phyloP scores from a whole-genome alignment of 2,113 vertebrate species.

The Xiphophorus hellerii region DNA sequence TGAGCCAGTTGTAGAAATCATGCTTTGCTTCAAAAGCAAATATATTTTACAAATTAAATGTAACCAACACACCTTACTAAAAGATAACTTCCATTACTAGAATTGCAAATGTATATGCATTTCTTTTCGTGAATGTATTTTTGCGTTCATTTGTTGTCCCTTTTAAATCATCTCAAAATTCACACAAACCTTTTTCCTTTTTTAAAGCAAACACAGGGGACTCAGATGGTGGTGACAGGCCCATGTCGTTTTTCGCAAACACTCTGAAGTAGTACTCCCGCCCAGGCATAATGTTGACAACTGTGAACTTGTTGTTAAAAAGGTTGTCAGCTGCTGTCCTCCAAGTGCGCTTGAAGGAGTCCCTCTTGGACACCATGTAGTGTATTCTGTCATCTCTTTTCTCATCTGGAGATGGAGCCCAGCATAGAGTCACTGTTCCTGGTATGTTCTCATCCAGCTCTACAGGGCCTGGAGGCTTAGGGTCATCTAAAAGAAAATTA shows the following conservation, averaged over 20 bases:
- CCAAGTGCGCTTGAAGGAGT: slow-evolving; percentile 83
- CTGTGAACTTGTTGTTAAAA: slow-evolving; percentile 89
- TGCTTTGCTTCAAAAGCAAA: no score
- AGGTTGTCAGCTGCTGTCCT: slow-evolving; percentile 79
- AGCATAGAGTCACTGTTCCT: slow-evolving; percentile 85
- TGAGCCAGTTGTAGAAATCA: no score
- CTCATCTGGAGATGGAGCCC: slow-evolving; percentile 88
- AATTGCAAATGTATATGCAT: no score
- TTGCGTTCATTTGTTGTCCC: no score
- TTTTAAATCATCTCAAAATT: neutral
- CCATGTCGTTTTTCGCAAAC: slow-evolving; percentile 88
- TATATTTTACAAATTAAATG: no score
- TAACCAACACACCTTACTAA: neutral
- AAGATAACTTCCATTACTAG: neutral
- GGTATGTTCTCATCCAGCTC: slow-evolving; percentile 83
- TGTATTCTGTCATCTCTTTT: slow-evolving; percentile 79
- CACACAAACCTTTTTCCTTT: slow-evolving; percentile 76
- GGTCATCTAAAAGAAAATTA: slow-evolving; percentile 78
- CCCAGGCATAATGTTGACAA: slow-evolving; percentile 82
- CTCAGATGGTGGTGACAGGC: slow-evolving; percentile 82
- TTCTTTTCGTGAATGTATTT: no score
- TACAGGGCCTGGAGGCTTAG: slow-evolving; percentile 85
- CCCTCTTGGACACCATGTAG: slow-evolving; percentile 84
- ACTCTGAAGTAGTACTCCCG: slow-evolving; percentile 89
- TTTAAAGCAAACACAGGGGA: slow-evolving; percentile 80